Conservation (phyloP, 1,140 invertebrate genomes). For the Danaus plexippus region DNA sequence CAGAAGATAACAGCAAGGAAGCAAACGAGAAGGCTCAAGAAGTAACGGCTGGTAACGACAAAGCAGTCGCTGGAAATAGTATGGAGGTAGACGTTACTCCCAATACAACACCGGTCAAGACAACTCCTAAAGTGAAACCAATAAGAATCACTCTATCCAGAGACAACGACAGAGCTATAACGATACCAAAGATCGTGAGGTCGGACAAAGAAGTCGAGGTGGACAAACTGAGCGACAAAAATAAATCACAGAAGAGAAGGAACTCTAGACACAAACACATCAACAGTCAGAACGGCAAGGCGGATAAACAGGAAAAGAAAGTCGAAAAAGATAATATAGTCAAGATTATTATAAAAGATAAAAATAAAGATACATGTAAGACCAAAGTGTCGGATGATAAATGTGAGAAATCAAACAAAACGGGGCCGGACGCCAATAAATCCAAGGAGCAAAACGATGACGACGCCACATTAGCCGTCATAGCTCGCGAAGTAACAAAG, state of each 20-base stretch:
- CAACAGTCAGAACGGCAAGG: slow-evolving; percentile 13
- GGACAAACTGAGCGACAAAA: slow-evolving; percentile 28
- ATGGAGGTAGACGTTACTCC: slow-evolving; percentile 3
- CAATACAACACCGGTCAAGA: slow-evolving; percentile 30
- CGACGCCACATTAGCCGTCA: slow-evolving; percentile 39
- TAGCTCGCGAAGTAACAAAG: slow-evolving; percentile 30
- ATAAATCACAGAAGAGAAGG: slow-evolving; percentile 31
- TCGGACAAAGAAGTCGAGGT: slow-evolving; percentile 29
- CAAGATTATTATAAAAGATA: slow-evolving; percentile 16
- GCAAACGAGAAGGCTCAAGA: slow-evolving; percentile 3
- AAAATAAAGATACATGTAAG: slow-evolving; percentile 13
- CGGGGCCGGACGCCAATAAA: neutral
- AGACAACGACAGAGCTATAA: slow-evolving; percentile 26
- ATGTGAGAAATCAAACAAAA: slow-evolving; percentile 18
- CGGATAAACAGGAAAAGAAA: slow-evolving; percentile 18
- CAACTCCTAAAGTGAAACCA: slow-evolving; percentile 31
- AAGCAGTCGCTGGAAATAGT: slow-evolving; percentile 4
- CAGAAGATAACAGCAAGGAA: slow-evolving; percentile 13
- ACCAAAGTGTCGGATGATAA: slow-evolving; percentile 23
- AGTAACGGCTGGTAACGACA: slow-evolving; percentile 6
- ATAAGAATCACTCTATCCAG: slow-evolving; percentile 24
- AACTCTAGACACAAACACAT: slow-evolving; percentile 42
- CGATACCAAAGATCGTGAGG: slow-evolving; percentile 22
- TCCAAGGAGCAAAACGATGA: slow-evolving; percentile 33
- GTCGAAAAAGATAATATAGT: slow-evolving; percentile 13